Percentiles rank a stretch among this genome's conserved stretches.
These are phyloP conservation scores for Dasyprocta punctata DNA, from an alignment of 2,113 vertebrate species.

Conservation along the genomic window DNA sequence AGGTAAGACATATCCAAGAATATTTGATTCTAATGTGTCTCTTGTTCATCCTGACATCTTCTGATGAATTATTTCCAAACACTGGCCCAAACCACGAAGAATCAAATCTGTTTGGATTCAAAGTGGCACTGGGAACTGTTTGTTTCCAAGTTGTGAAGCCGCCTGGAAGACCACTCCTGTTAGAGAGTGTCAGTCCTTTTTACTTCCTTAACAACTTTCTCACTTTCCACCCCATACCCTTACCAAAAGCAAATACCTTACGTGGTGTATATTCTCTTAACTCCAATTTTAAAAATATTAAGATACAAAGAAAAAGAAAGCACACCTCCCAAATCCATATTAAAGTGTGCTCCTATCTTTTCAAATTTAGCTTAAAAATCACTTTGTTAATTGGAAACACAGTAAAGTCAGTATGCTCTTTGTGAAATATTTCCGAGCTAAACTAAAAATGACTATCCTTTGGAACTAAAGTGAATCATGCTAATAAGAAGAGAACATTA, in stretches of 20 bases:
- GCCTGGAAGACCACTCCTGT: neutral
- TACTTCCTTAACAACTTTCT: neutral
- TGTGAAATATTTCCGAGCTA: neutral
- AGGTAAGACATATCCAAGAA: conserved; percentile 41
- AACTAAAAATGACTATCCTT: neutral
- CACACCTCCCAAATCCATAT: neutral
- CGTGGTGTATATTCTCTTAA: neutral
- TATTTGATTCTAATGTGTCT: conserved; percentile 29
- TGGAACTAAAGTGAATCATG: neutral
- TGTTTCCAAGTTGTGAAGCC: conserved; percentile 14
- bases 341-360: conserved; percentile 26
- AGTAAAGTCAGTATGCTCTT: neutral
- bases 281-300: conserved; percentile 10
- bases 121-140: conserved; percentile 38
- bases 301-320: conserved; percentile 10
- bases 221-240: no score
- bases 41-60: conserved; percentile 63
- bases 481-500: neutral
- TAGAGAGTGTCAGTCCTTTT: neutral
- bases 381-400: neutral
- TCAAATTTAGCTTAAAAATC: conserved; percentile 36
- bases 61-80: conserved; percentile 72
- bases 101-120: conserved; percentile 48
- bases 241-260: neutral
- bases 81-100: neutral